Evolutionary conservation across 2,113 vertebrate species (phyloP).

Genomic region (Ammodytes dubius): DNA sequence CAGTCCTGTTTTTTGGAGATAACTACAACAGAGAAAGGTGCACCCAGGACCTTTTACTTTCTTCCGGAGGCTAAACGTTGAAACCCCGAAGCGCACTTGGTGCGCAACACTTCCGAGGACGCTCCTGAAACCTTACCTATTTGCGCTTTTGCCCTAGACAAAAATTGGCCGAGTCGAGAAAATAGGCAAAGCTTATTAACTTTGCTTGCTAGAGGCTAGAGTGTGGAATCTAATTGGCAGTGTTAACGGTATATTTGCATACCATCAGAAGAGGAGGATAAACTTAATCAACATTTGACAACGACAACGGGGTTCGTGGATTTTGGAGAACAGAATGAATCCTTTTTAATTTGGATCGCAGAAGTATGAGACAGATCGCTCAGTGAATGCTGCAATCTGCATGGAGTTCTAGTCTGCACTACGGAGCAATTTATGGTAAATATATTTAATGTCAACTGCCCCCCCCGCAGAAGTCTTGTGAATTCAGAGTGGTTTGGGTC

Average conservation of each 20-base stretch:
- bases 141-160: conserved; percentile 72
- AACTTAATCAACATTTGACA: conserved; percentile 74
- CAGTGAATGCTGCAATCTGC: conserved; percentile 77
- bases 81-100: conserved; percentile 65
- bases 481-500: background rate
- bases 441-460: conserved; percentile 59
- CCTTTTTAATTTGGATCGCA: conserved; percentile 73
- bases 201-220: conserved; percentile 70
- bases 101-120: conserved; percentile 77
- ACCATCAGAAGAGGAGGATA: conserved; percentile 68
- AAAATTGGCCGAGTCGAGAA: conserved; percentile 67
- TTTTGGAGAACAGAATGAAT: conserved; percentile 78
- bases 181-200: conserved; percentile 74
- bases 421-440: conserved; percentile 87
- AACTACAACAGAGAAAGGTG: conserved; percentile 54
- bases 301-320: conserved; percentile 72
- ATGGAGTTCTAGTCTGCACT: conserved; percentile 84
- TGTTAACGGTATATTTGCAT: conserved; percentile 64
- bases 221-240: conserved; percentile 77
- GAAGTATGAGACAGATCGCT: conserved; percentile 75
- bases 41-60: conserved; percentile 67
- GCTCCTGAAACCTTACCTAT: conserved; percentile 75
- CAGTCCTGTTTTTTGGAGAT: conserved; percentile 51
- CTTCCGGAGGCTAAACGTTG: conserved; percentile 67
- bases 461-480: background rate